These are phyloP conservation scores for Uropetala carovei DNA, from an alignment of 2,888 invertebrate species.

Conservation along the genomic window DNA sequence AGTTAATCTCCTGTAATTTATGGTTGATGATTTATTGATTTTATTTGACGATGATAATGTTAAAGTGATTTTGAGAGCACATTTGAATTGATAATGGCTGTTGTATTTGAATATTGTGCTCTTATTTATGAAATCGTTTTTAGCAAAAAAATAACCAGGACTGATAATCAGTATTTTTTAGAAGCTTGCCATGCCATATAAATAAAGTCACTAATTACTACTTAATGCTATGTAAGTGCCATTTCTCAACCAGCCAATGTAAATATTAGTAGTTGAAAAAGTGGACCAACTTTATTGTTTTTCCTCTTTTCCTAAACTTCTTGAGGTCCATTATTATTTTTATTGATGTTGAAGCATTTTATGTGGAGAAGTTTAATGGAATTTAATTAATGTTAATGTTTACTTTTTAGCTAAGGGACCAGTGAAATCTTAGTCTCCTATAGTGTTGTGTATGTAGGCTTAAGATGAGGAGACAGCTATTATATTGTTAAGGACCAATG, in stretches of 20 bases:
- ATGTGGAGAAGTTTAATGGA: slow-evolving; percentile 34
- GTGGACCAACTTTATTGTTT: slow-evolving; percentile 45
- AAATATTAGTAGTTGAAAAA: slow-evolving; percentile 52
- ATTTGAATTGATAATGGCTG: slow-evolving; percentile 35
- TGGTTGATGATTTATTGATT: slow-evolving; percentile 30
- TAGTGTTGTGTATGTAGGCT: slow-evolving; percentile 48
- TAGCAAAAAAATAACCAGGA: slow-evolving; percentile 20
- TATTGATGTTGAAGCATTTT: slow-evolving; percentile 54
- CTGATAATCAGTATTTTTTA: slow-evolving; percentile 51
- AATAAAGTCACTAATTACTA: slow-evolving; percentile 54
- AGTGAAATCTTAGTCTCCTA: slow-evolving; percentile 39
- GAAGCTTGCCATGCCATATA: slow-evolving; percentile 58
- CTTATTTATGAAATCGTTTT: slow-evolving; percentile 40
- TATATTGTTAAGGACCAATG: slow-evolving; percentile 58
- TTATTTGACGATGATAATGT: slow-evolving; percentile 30
- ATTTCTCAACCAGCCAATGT: slow-evolving; percentile 52
- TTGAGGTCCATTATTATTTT: slow-evolving; percentile 54
- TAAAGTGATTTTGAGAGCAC: slow-evolving; percentile 42
- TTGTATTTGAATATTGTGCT: slow-evolving; percentile 40
- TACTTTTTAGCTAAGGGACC: slow-evolving; percentile 46
- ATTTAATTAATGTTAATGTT: slow-evolving; percentile 62
- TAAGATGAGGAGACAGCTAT: slow-evolving; percentile 39
- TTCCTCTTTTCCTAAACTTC: background rate
- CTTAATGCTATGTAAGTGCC: slow-evolving; percentile 55
- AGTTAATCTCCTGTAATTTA: background rate